These are phyloP conservation scores for Hirudo medicinalis DNA, from an alignment of 1,140 invertebrate species.

Conservation along the genomic window DNA sequence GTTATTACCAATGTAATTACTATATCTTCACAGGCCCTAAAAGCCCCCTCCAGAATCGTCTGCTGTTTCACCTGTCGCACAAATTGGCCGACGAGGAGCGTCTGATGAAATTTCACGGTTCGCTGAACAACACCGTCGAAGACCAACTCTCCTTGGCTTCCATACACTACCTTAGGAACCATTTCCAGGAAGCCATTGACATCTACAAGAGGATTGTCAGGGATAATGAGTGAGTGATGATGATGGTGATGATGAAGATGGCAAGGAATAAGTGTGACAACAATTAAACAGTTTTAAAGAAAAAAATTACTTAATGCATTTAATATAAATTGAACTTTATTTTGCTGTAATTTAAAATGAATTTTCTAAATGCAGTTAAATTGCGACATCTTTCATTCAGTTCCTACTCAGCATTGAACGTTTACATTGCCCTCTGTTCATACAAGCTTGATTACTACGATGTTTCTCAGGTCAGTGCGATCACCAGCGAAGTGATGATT, in stretches of 20 bases:
- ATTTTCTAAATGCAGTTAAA: not conserved
- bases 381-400: conserved; percentile 44
- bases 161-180: conserved; percentile 83
- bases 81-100: conserved; percentile 77
- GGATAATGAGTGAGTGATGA: conserved; percentile 49
- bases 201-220: conserved; percentile 88
- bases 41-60: conserved; percentile 50
- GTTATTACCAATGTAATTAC: not conserved
- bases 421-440: conserved; percentile 92
- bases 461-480: conserved; percentile 43
- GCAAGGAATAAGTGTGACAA: no score
- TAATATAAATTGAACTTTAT: no score
- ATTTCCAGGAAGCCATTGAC: conserved; percentile 97
- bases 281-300: no score
- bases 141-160: conserved; percentile 90
- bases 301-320: no score
- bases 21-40: conserved; percentile 35
- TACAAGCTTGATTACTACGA: conserved; percentile 81
- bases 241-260: no score
- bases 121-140: conserved; percentile 69
- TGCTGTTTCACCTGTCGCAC: conserved; percentile 83
- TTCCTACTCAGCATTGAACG: conserved; percentile 81
- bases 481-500: not conserved
- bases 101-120: conserved; percentile 60
- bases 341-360: no score